These are phyloP conservation scores for Campylomormyrus tamandua DNA, from an alignment of 2,113 vertebrate species.

Conservation along the genomic window DNA sequence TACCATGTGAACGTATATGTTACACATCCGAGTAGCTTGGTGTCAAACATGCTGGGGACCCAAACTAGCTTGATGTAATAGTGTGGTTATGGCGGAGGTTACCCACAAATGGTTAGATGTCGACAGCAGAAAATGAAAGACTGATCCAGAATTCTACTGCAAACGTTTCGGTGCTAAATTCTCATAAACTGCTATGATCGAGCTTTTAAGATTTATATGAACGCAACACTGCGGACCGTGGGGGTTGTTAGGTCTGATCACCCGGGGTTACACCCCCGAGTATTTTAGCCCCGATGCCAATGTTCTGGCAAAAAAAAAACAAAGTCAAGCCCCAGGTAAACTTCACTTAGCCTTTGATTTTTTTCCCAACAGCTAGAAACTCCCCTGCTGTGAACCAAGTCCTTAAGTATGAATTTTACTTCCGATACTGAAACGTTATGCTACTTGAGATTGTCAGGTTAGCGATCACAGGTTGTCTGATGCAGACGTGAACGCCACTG, in stretches of 20 bases:
- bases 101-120: background rate
- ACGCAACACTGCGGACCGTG: background rate
- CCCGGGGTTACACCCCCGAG: too few relatives aligned
- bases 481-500: background rate
- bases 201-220: background rate
- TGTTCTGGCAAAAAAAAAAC: too few relatives aligned
- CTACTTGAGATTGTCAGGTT: background rate
- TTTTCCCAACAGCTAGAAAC: too few relatives aligned
- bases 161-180: background rate
- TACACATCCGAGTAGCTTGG: background rate
- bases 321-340: too few relatives aligned
- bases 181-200: background rate
- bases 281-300: too few relatives aligned
- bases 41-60: background rate
- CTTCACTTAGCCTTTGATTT: too few relatives aligned
- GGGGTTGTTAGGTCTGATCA: too few relatives aligned
- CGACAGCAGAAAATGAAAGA: background rate
- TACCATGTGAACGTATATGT: background rate
- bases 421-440: background rate
- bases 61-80: background rate
- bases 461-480: background rate
- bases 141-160: background rate
- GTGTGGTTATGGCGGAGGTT: background rate
- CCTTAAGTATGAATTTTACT: background rate
- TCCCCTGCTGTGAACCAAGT: background rate